Conservation (phyloP, 2,113 vertebrate species). For the Capra hircus region DNA sequence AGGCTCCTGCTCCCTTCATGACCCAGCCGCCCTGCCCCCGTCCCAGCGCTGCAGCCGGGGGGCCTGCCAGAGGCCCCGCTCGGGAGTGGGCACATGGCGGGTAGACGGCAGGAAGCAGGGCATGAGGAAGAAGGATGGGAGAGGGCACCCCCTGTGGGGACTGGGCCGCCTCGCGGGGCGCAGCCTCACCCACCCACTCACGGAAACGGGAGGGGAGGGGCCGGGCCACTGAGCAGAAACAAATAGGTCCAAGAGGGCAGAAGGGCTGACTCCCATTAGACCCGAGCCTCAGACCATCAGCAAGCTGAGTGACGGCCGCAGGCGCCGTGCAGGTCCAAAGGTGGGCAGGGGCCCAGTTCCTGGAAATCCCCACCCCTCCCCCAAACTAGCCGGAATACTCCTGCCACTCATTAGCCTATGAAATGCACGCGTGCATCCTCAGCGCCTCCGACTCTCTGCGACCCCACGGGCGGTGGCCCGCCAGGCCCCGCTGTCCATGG, state of each 20-base stretch:
- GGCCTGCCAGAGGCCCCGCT: background rate
- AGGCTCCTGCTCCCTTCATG: background rate
- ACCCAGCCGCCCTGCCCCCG: fast-evolving
- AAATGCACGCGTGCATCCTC: fast-evolving
- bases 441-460: background rate
- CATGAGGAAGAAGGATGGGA: fast-evolving
- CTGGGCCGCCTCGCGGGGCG: fast-evolving
- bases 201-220: background rate
- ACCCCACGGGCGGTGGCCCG: too few species aligned
- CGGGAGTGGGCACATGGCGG: background rate
- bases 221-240: background rate
- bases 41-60: background rate
- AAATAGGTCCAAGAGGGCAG: background rate
- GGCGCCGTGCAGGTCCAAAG: background rate
- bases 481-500: background rate
- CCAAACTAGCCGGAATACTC: background rate
- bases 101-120: background rate
- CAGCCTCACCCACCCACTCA: background rate
- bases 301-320: background rate
- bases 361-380: background rate
- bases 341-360: background rate
- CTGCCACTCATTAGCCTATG: background rate
- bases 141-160: background rate
- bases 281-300: background rate
- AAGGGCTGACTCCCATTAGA: background rate